Conservation (phyloP, 2,797 vertebrate species). For the Catamblyrhynchus diadema region DNA sequence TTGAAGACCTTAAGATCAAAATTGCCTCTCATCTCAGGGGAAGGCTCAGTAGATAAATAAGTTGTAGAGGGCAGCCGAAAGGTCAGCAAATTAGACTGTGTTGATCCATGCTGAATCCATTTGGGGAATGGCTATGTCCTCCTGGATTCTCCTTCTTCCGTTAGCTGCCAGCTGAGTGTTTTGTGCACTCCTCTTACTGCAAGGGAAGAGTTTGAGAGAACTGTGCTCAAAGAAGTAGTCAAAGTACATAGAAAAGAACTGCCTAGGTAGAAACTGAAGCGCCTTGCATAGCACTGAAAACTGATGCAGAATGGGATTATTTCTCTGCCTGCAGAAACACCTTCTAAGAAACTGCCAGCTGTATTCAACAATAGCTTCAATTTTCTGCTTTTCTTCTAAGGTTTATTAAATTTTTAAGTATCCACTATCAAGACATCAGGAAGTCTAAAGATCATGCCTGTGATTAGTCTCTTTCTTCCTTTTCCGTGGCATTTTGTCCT, state of each 20-base stretch:
- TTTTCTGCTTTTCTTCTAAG: neutral
- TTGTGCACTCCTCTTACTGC: neutral
- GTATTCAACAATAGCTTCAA: neutral
- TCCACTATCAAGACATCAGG: neutral
- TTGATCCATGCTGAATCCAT: neutral
- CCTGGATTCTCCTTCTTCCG: neutral
- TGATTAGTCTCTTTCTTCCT: neutral
- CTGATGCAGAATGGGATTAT: neutral
- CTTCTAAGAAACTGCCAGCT: neutral
- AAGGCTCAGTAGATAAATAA: neutral
- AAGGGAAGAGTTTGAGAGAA: neutral
- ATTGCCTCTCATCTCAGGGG: neutral
- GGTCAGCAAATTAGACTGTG: neutral
- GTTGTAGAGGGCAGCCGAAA: neutral
- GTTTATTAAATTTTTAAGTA: neutral
- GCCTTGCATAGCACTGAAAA: neutral
- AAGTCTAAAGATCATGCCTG: neutral
- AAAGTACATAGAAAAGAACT: neutral
- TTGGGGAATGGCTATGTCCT: neutral
- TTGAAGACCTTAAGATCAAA: neutral
- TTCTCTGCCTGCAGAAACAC: neutral
- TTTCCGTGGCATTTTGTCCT: neutral
- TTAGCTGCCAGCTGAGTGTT: neutral
- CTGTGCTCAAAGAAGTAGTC: neutral
- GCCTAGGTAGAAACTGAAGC: neutral